Conservation (phyloP, 2,797 vertebrate species). For the Podarcis lilfordi region DNA sequence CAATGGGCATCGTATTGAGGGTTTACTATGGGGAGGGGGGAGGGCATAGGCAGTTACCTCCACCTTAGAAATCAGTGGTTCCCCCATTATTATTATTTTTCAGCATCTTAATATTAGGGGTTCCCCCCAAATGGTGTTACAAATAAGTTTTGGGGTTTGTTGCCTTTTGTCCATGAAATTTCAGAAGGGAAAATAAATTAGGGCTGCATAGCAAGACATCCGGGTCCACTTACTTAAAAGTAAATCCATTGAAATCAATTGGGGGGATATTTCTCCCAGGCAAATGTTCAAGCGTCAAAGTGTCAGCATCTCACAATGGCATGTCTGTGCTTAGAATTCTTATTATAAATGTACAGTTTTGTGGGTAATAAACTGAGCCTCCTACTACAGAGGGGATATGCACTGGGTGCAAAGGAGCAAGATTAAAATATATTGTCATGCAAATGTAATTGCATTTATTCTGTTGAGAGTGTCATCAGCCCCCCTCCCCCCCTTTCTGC, state of each 20-base stretch:
- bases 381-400: conserved; percentile 23
- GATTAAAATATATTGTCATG: conserved; percentile 50
- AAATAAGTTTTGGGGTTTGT: background rate
- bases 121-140: rapidly evolving
- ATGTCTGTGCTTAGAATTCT: background rate
- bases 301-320: too few species aligned
- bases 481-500: conserved; percentile 17
- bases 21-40: background rate
- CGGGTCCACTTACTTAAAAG: background rate
- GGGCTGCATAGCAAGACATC: background rate
- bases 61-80: background rate
- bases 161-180: background rate
- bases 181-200: background rate
- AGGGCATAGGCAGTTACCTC: background rate
- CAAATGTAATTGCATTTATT: conserved; percentile 54
- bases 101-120: background rate
- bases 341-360: background rate
- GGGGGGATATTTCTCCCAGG: background rate
- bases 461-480: conserved; percentile 53
- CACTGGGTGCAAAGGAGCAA: conserved; percentile 27
- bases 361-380: conserved; percentile 41
- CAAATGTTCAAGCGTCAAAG: background rate
- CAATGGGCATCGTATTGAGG: background rate
- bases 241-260: background rate
- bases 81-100: background rate